phyloP scores from a whole-genome alignment of 2,113 vertebrate species.

The Myiopsitta monachus region DNA sequence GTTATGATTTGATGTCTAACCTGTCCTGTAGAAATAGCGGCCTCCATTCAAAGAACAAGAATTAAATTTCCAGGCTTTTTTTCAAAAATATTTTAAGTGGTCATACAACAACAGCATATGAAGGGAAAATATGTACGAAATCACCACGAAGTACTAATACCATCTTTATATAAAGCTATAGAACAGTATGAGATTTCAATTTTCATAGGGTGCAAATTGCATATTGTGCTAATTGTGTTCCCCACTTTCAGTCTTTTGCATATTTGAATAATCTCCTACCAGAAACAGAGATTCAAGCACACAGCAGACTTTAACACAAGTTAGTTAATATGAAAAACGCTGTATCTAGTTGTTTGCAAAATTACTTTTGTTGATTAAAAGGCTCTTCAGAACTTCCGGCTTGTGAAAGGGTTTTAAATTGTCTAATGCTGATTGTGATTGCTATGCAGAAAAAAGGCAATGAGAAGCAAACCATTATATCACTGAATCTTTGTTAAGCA shows the following conservation, averaged over 20 bases:
- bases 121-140: constrained; percentile 63
- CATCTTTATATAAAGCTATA: constrained; percentile 39
- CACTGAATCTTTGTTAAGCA: constrained; percentile 99
- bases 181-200: background rate
- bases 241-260: constrained; percentile 50
- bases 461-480: constrained; percentile 97
- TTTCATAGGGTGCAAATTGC: constrained; percentile 37
- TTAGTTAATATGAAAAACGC: constrained; percentile 86
- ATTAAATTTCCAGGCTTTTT: constrained; percentile 10
- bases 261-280: constrained; percentile 66
- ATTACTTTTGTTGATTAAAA: constrained; percentile 97
- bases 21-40: background rate
- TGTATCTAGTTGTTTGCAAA: constrained; percentile 86
- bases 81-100: constrained; percentile 22
- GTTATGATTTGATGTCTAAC: background rate
- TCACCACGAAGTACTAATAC: constrained; percentile 5
- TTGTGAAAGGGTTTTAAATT: constrained; percentile 95
- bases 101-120: constrained; percentile 41
- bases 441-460: constrained; percentile 88
- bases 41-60: constrained; percentile 28
- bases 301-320: constrained; percentile 79
- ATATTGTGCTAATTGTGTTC: background rate
- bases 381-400: constrained; percentile 88
- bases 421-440: constrained; percentile 98
- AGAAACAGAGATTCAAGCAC: constrained; percentile 59